Evolutionary conservation across 2,888 invertebrate genomes (phyloP).

Genomic region (Tipula unca): DNA sequence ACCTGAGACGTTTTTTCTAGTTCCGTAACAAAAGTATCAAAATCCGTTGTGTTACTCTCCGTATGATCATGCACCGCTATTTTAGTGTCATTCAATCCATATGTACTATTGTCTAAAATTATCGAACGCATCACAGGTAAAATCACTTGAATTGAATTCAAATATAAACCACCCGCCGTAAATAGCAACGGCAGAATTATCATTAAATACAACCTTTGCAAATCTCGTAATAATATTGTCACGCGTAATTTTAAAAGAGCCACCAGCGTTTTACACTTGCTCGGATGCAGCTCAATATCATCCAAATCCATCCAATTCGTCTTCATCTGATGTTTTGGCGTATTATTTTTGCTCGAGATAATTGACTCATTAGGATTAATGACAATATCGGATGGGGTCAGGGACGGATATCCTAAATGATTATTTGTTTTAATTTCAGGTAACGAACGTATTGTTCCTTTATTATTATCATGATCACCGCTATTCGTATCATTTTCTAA

Average conservation of each 20-base stretch:
- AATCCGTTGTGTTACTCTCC: constrained; percentile 14
- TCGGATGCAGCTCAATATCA: constrained; percentile 54
- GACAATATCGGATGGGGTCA: not conserved
- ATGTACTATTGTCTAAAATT: constrained; percentile 53
- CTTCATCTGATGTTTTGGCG: constrained; percentile 18
- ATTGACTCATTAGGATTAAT: constrained; percentile 20
- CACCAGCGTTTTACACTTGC: constrained; percentile 53
- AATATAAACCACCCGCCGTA: constrained; percentile 59
- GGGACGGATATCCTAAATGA: constrained; percentile 20
- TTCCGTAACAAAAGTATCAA: constrained; percentile 36
- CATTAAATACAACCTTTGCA: constrained; percentile 66
- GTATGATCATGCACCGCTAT: constrained; percentile 46
- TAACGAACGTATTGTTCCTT: constrained; percentile 24
- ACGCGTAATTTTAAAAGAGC: constrained; percentile 59
- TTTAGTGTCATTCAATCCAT: constrained; percentile 46
- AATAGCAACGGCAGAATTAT: constrained; percentile 61
- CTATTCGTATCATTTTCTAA: constrained; percentile 44
- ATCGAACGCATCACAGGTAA: constrained; percentile 56
- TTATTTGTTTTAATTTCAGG: constrained; percentile 23
- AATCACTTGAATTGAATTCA: constrained; percentile 52
- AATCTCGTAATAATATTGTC: constrained; percentile 57
- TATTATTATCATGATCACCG: constrained; percentile 18
- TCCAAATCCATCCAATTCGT: constrained; percentile 41
- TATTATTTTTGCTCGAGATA: constrained; percentile 21
- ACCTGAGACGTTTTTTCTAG: constrained; percentile 35